Evolutionary conservation across 2,797 vertebrate genomes (phyloP), one percentile per base, ranked within the genome.

Genomic region (Chelonia mydas): DNA sequence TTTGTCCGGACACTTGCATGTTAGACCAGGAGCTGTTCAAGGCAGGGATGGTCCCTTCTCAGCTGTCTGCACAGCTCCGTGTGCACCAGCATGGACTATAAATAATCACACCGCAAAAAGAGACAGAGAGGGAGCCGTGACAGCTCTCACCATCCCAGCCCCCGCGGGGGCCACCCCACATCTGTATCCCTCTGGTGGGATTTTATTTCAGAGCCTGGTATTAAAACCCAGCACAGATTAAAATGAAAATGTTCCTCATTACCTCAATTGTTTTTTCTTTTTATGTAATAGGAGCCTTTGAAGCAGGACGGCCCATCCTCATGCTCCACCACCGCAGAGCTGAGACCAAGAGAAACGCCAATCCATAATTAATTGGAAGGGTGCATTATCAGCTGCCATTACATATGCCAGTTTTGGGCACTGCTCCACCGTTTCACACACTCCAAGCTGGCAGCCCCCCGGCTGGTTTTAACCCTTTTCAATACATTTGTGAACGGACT

Each of bases 141-240:
- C 7, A 28, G 57, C 10, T 17, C 27, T 28, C 55, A 2, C 45
- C 37, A 21, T 53, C 81, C 47, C 50, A n/a, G 61, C 15, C 33
- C 33, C 33, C 7, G 7, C 4, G 4, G 7, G 12, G 33, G 61
- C 61, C 31, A 16, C 33, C 17, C 8, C n/a, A 37, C 65, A 21
- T 11, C 65, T 41, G 19, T 21, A 41, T 23, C 65, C 61, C 16
- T n/a, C 33, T 21, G 65, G 5, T n/a, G 83, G 59, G 28, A 15
- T 68, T 82, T 84, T 47, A 23, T 83, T 76, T 54, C 68, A 77
- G 23, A 87, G 19, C 11, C 15, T 50, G 77, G 41, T 47, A 78
- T 84, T 88, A 85, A 91, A 87, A 76, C 45, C 76, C 10, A 55
- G 51, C 89, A 72, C 33, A 45, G 74, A 94, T 88, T 81, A 90